Evolutionary conservation across 2,888 invertebrate species (phyloP), one percentile per base, ranked within the genome.

Genomic region (Patella pellucida): DNA sequence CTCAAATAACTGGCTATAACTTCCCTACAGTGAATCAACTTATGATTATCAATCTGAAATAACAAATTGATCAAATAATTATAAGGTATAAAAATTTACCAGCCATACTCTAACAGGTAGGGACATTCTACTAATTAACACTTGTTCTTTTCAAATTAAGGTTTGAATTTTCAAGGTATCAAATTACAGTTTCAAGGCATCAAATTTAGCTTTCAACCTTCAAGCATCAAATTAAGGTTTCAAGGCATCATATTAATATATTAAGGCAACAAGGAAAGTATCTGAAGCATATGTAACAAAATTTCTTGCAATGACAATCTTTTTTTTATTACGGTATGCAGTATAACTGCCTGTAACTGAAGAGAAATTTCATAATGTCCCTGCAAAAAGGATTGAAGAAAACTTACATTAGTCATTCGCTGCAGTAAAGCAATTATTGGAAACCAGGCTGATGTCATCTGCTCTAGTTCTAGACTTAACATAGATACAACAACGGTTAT

Each of bases 401-500:
- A 72, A 76, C 84, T 80, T 79, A 90, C 90, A 84, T 87, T 84
- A 62, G 85, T 83, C 79, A 88, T 83, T 73, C 84, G 81, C 82
- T 89, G 89, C 70, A 90, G 79, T 71, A 82, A 84, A 73, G 83
- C 77, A 71, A 86, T 85, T 68, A 87, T 83, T n/a, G 85, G 80
- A 73, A 89, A 82, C 90, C 90, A 90, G 68, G 85, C 80, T 14
- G 83, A 82, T 9, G 85, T 84, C n/a, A 85, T 82, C 81, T 87
- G 85, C 79, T 90, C 88, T 75, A 90, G 81, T 75, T 95, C 95
- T 81, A 93, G 92, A 88, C 94, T 94, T 81, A 97, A 92, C 80
- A 96, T 92, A 73, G 95, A 95, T 71, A 97, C 92, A 15, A 96
- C 96, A 80, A 96, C 92, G 79, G 95, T 94, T 70, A 95, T 94